phyloP scores from a whole-genome alignment of 2,113 vertebrate genomes.

The Oenanthe oenanthe region DNA sequence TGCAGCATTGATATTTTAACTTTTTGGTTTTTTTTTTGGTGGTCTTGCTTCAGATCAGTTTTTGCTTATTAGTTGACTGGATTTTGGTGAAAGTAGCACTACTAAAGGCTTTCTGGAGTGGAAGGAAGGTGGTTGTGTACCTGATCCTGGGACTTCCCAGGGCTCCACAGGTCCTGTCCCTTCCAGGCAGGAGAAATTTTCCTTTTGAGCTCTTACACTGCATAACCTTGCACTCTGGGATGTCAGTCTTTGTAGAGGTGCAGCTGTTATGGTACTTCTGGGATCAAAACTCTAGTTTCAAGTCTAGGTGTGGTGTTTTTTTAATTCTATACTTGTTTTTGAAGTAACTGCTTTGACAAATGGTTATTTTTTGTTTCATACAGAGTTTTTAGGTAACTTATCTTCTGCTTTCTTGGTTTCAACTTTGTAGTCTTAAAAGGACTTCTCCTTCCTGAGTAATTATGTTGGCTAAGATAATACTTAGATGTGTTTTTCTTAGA shows the following conservation, averaged over 20 bases:
- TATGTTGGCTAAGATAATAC: conserved; percentile 28
- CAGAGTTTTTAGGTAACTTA: background rate
- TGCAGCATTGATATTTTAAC: background rate
- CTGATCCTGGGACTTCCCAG: background rate
- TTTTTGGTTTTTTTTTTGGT: rapidly evolving
- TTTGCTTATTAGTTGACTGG: background rate
- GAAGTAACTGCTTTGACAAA: background rate
- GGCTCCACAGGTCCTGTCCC: background rate
- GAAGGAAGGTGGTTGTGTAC: background rate
- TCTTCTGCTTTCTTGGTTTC: conserved; percentile 15
- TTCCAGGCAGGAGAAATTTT: background rate
- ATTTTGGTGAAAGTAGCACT: background rate
- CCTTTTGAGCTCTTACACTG: background rate
- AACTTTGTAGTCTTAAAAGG: background rate
- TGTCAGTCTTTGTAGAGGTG: background rate
- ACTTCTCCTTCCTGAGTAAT: background rate
- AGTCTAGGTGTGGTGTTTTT: background rate
- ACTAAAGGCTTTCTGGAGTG: background rate
- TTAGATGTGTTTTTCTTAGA: conserved; percentile 23
- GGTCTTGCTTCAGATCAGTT: background rate
- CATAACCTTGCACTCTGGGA: background rate
- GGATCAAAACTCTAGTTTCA: background rate
- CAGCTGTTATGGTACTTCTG: background rate
- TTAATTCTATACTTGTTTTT: background rate
- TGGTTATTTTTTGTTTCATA: background rate